Base-by-base conservation (phyloP, 2,797 vertebrate species). In the Muscicapa comitata region DNA sequence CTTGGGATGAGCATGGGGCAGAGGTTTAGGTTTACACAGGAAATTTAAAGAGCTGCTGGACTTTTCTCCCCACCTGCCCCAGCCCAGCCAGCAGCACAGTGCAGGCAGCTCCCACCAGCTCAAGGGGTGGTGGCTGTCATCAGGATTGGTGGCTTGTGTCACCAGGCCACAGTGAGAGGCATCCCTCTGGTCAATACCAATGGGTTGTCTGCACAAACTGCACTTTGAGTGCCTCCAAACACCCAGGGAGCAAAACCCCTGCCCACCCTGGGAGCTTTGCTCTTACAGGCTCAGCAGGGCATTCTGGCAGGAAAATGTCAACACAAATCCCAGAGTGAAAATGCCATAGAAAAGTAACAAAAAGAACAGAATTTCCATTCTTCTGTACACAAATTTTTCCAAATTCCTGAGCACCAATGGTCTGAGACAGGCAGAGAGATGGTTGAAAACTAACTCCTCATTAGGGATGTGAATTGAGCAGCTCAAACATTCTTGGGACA, bases 1-100 rank as follows among this genome's bases (percentile, higher is more conserved):
- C 26, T 31, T 15, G 16, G 11, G 7, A 1, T 0, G 1, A 74
- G n/a, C 26, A 25, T 0, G 2, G 14, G 10, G 5, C 23, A 50
- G 61, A 57, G 11, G 19, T 11, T 19, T 11, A 37, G 25, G 23
- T 51, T 72, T 51, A 65, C 14, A 12, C 0, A 1, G 37, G 53
- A 47, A 54, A 62, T 71, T 18, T 7, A 19, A 71, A 40, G 33
- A 67, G 7, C 15, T 75, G 43, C 11, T 29, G 21, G 16, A 48
- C 11, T 29, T 73, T 28, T 35, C 9, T 54, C n/a, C 26, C 26
- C 7, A 23, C 24, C 21, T 29, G 28, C 9, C 12, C 35, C 43
- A 18, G 23, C 25, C 8, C 48, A 37, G n/a, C 8, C 66, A 29
- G 1, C 24, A 88, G 67, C 45, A n/a, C 15, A 26, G 26, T 3